A percentile compares a stretch with the other conserved stretches of the same genome.
Evolutionary conservation across 2,797 vertebrate genomes (phyloP).

Genomic region (Intellagama lesueurii): DNA sequence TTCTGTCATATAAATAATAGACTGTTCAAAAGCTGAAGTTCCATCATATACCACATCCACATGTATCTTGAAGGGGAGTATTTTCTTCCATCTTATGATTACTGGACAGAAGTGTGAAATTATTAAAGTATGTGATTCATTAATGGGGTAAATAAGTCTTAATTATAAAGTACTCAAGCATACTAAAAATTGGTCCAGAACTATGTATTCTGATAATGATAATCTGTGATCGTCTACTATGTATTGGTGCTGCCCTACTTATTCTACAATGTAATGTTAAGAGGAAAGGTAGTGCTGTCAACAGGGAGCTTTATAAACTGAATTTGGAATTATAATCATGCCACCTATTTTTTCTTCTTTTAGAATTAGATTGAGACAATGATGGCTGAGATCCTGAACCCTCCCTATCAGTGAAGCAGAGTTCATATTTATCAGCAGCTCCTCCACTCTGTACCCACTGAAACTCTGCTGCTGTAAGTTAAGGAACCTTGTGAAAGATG

Average conservation of each 20-base stretch:
- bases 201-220: background rate
- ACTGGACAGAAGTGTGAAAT: conserved; percentile 24
- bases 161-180: background rate
- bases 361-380: background rate
- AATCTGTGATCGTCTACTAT: background rate
- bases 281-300: background rate
- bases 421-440: background rate
- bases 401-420: background rate
- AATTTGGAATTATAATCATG: background rate
- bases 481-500: background rate
- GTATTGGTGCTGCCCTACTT: background rate
- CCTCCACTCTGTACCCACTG: background rate
- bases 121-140: conserved; percentile 19
- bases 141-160: conserved; percentile 20
- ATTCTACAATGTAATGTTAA: background rate
- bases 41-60: conserved; percentile 60
- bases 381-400: background rate
- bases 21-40: conserved; percentile 71
- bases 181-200: background rate
- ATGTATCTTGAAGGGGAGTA: conserved; percentile 60
- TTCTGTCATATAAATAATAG: conserved; percentile 75
- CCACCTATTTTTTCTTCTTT: background rate
- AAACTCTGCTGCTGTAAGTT: background rate
- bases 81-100: conserved; percentile 55
- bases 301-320: background rate